Evolutionary conservation across 2,888 invertebrate species (phyloP), one percentile per base, ranked within the genome.

Genomic region (Lasius platythorax): DNA sequence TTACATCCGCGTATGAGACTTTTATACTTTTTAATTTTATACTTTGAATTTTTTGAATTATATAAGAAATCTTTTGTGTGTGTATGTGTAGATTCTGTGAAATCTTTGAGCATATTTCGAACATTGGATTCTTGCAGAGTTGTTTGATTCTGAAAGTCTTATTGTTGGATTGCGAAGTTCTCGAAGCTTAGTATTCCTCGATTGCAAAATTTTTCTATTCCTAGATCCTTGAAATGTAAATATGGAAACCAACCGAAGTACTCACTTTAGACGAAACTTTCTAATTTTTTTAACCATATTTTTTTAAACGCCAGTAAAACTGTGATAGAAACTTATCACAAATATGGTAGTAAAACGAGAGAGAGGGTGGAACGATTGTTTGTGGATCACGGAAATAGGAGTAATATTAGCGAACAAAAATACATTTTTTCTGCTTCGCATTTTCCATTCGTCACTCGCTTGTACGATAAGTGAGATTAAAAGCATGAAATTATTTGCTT

Each of bases 401-500:
- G 11, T n/a, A 18, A 9, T 53, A 67, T 66, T 67, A n/a, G 3
- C 12, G 43, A 50, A 63, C 73, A n/a, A n/a, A 64, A 50, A 37
- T 53, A 78, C 23, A 82, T 84, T 82, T 61, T 53, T 37, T 33
- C 15, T 73, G 3, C 28, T 76, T 72, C 2, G 72, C 37, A 11
- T 58, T 63, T 23, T 37, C 15, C 9, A 37, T 58, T 63, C 30
- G 50, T 72, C 63, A 37, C 12, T 70, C 46, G 15, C 3, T 46
- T 43, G 11, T 23, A 43, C 46, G 28, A 46, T 61, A 23, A n/a
- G 23, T 15, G 50, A 50, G 56, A 61, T 72, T 61, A 82, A 61
- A 76, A 46, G 66, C 70, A 67, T 33, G 66, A 73, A 89, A 81
- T 89, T 88, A 85, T 88, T 88, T 56, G 40, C 58, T 74, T 75